Evolutionary conservation across 2,113 vertebrate genomes (phyloP).

Genomic region (Lipophrys pholis): DNA sequence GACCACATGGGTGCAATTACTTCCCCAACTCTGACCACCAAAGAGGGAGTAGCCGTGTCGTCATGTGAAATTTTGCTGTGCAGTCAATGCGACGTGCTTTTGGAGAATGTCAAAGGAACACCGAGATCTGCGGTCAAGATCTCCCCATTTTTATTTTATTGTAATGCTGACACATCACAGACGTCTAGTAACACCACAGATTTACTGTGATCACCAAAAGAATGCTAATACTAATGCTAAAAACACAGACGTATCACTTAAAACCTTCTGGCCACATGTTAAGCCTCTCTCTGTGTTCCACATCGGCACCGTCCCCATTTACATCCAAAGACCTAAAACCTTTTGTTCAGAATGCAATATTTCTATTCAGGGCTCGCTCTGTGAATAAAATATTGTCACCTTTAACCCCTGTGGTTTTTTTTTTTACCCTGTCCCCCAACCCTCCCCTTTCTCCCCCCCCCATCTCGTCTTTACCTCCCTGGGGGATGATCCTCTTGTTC

Average conservation of each 20-base stretch:
- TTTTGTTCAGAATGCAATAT: slow-evolving; percentile 78
- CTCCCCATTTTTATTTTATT: slow-evolving; percentile 15
- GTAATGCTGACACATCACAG: slow-evolving; percentile 57
- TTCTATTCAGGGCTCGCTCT: slow-evolving; percentile 85
- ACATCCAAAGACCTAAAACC: slow-evolving; percentile 62
- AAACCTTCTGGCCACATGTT: slow-evolving; percentile 50
- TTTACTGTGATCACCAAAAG: slow-evolving; percentile 47
- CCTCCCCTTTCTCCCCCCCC: slow-evolving; percentile 54
- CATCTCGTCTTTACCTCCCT: slow-evolving; percentile 65
- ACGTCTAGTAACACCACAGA: slow-evolving; percentile 35
- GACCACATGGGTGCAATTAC: slow-evolving; percentile 70
- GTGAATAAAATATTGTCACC: slow-evolving; percentile 86
- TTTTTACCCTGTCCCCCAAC: slow-evolving; percentile 72
- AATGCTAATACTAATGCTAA: slow-evolving; percentile 60
- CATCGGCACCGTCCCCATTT: slow-evolving; percentile 60
- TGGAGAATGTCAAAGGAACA: slow-evolving; percentile 53
- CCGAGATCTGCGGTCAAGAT: slow-evolving; percentile 46
- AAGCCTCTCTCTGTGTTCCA: slow-evolving; percentile 50
- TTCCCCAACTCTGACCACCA: slow-evolving; percentile 49
- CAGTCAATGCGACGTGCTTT: slow-evolving; percentile 11
- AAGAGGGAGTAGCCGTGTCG: slow-evolving; percentile 60
- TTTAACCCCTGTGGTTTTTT: slow-evolving; percentile 80
- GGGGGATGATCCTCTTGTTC: slow-evolving; percentile 63
- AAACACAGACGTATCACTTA: slow-evolving; percentile 27
- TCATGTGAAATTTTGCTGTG: slow-evolving; percentile 51